Base-by-base conservation (phyloP, 2,797 vertebrate genomes). In the Anguilla anguilla region DNA sequence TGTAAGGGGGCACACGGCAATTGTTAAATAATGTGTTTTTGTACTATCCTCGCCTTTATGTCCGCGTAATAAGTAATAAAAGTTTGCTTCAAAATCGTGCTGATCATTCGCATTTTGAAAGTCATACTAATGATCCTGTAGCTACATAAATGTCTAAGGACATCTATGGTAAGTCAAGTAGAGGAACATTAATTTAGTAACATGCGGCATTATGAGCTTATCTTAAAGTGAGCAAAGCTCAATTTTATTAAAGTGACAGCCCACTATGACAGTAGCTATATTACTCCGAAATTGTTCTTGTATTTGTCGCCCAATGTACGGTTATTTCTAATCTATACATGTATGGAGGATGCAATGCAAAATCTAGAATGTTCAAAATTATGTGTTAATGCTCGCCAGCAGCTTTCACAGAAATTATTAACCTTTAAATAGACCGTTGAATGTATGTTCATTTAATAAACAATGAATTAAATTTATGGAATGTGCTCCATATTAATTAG, bases 301-400 rank as follows among this genome's bases (percentile, higher is more conserved):
- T 67, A 7, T 67, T 6, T 39, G 13, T 31, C 13, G 72, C 3
- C 72, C 13, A 15, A 17, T 74, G 13, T 2, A 39, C 28, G 83
- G 72, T 85, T 81, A 74, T 84, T 85, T 84, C 61, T 11, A 49
- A 86, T 22, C 19, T 67, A 17, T 15, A 72, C 59, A 25, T 83
- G 49, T 64, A 61, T 86, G 35, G 51, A 77, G 69, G 69, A 74
- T 49, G 39, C 25, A 15, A 35, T 35, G 35, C 28, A 13, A 74
- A 81, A 81, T 46, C 3, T 46, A 81, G 6, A 72, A 10, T 35
- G n/a, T 15, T 72, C 6, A 9, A 72, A 72, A 72, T 72, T 9
- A 74, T 74, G 67, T 9, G 31, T 74, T 74, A 13, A 74, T 67
- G 6, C 22, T 67, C 25, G 22, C 9, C 13, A 25, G 25, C n/a